Percentiles rank a stretch among this genome's conserved stretches.
Evolutionary conservation across 2,113 vertebrate genomes (phyloP).

Genomic region (Chrysemys picta): DNA sequence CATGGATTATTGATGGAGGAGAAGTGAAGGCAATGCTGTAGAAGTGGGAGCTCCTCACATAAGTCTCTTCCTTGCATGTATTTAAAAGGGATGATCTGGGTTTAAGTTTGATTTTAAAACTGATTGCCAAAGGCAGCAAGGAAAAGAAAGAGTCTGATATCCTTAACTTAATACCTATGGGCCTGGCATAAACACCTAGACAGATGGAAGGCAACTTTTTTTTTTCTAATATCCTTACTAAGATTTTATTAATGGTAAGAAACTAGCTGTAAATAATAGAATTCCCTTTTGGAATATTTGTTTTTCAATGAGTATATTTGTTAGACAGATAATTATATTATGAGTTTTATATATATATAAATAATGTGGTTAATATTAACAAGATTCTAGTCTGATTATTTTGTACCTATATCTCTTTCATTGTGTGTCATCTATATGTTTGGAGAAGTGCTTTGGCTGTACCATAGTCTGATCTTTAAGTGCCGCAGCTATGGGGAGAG

Average conservation of each 20-base stretch:
- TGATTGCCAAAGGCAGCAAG: not conserved
- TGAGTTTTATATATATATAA: not conserved
- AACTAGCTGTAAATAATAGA: not conserved
- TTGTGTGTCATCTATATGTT: not conserved
- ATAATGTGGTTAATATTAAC: not conserved
- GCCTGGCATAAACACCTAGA: not conserved
- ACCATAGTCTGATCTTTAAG: not conserved
- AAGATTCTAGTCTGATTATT: not conserved
- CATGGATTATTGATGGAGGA: not conserved
- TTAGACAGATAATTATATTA: not conserved
- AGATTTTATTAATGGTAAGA: not conserved
- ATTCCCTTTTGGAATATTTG: not conserved
- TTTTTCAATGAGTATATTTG: not conserved
- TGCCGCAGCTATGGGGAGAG: not conserved
- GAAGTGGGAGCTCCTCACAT: not conserved
- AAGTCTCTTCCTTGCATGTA: not conserved
- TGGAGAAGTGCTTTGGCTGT: rapidly evolving
- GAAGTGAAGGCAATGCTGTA: not conserved
- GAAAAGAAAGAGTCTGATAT: not conserved
- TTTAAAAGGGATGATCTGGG: slow-evolving; percentile 26
- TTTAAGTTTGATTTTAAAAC: not conserved
- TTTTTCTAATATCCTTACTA: not conserved
- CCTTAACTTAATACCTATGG: not conserved
- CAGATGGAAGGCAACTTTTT: not conserved
- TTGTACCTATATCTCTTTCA: not conserved